A percentile compares a stretch with the other conserved stretches of the same genome.
These are phyloP conservation scores for Adela reaumurella DNA, from an alignment of 2,888 invertebrate genomes.

Conservation along the genomic window DNA sequence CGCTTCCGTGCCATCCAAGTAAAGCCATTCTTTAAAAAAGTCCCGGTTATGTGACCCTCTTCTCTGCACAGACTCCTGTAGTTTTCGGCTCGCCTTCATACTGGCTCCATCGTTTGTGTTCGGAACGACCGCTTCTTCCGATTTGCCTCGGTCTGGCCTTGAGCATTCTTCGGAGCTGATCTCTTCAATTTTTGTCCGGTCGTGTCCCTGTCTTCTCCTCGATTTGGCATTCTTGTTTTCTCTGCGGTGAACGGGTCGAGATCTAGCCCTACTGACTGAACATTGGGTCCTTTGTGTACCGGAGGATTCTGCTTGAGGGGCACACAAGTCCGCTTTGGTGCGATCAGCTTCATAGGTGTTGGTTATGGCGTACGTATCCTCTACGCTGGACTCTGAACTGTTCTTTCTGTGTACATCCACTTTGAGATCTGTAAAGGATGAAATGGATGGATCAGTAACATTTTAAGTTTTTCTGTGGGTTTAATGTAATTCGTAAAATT, in stretches of 20 bases:
- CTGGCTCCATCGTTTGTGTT: conserved; percentile 49
- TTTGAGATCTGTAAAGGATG: conserved; percentile 67
- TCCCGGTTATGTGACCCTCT: conserved; percentile 36
- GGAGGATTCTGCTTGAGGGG: conserved; percentile 24
- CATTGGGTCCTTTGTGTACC: conserved; percentile 33
- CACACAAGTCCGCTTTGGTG: conserved; percentile 40
- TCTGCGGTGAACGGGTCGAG: conserved; percentile 31
- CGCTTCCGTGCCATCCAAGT: conserved; percentile 37
- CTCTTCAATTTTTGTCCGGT: conserved; percentile 37
- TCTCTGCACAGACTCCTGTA: conserved; percentile 38
- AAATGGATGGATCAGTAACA: no score
- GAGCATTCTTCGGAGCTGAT: conserved; percentile 33
- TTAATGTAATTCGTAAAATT: no score
- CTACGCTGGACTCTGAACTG: conserved; percentile 83
- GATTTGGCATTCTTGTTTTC: conserved; percentile 29
- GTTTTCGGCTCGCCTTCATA: conserved; percentile 40
- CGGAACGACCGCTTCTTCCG: conserved; percentile 19
- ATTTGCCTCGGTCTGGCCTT: conserved; percentile 26
- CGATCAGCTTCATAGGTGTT: conserved; percentile 28
- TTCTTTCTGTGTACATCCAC: conserved; percentile 92
- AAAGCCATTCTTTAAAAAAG: conserved; percentile 47
- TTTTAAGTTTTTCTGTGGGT: no score
- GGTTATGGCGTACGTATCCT: conserved; percentile 54
- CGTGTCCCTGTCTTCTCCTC: conserved; percentile 19
- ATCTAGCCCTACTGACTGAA: conserved; percentile 26